These are phyloP conservation scores for Propithecus perrieri DNA, from an alignment of 2,797 vertebrate species.

Conservation along the genomic window DNA sequence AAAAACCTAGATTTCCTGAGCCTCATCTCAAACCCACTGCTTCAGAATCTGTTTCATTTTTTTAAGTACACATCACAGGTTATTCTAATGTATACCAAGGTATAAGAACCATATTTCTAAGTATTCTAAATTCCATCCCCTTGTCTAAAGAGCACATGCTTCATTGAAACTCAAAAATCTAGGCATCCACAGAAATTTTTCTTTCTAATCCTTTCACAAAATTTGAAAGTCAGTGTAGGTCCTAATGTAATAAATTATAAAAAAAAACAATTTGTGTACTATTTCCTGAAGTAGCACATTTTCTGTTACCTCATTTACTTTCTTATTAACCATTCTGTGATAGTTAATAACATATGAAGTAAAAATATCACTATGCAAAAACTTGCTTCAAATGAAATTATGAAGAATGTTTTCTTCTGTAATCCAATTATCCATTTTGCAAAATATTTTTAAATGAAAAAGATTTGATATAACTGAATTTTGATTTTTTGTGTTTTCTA, in stretches of 20 bases:
- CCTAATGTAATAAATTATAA: background rate
- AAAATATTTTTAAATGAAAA: conserved; percentile 41
- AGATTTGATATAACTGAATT: background rate
- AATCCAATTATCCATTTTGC: conserved; percentile 18
- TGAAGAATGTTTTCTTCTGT: background rate
- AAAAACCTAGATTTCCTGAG: background rate
- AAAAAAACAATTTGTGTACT: background rate
- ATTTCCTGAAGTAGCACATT: background rate
- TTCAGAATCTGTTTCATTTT: background rate
- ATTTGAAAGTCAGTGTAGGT: background rate
- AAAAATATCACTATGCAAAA: background rate
- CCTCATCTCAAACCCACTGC: background rate
- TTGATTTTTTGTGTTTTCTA: background rate
- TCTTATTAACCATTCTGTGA: background rate
- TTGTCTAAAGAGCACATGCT: background rate
- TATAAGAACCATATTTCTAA: background rate
- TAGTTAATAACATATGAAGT: background rate
- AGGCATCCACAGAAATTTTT: background rate
- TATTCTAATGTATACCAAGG: background rate
- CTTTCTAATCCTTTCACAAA: background rate
- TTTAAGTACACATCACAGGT: background rate
- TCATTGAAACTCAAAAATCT: background rate
- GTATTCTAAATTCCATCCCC: background rate
- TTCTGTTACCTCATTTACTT: background rate
- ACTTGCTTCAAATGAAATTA: background rate